Evolutionary conservation across 2,888 invertebrate species (phyloP).

Genomic region (Noctua janthina): DNA sequence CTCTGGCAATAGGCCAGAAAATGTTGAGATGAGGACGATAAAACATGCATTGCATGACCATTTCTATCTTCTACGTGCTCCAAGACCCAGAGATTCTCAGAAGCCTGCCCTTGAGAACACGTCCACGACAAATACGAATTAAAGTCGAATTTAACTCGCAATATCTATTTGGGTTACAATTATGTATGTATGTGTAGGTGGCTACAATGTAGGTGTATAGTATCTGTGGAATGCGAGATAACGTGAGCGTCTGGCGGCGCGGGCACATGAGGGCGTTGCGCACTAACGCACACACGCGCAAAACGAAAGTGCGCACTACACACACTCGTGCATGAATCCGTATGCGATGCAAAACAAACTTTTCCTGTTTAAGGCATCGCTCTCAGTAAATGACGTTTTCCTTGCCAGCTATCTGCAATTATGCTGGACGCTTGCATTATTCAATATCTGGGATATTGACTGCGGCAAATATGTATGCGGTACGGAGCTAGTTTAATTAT

Average conservation of each 20-base stretch:
- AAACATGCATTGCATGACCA: slow-evolving; percentile 46
- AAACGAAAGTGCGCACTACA: slow-evolving; percentile 68
- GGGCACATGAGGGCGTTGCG: slow-evolving; percentile 70
- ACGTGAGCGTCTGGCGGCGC: slow-evolving; percentile 73
- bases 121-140: slow-evolving; percentile 46
- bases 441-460: slow-evolving; percentile 50
- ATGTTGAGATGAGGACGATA: slow-evolving; percentile 34
- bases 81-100: slow-evolving; percentile 24
- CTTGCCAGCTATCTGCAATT: slow-evolving; percentile 48
- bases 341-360: slow-evolving; percentile 69
- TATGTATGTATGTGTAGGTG: slow-evolving; percentile 68
- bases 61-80: slow-evolving; percentile 41
- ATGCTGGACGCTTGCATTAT: slow-evolving; percentile 52
- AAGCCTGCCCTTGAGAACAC: slow-evolving; percentile 56
- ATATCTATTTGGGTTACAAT: slow-evolving; percentile 70
- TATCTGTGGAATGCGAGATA: slow-evolving; percentile 72
- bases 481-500: slow-evolving; percentile 3
- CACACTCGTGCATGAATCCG: slow-evolving; percentile 53
- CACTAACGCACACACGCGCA: slow-evolving; percentile 68
- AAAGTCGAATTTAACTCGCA: slow-evolving; percentile 50
- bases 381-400: slow-evolving; percentile 61
- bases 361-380: slow-evolving; percentile 69
- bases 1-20: slow-evolving; percentile 39
- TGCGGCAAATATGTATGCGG: slow-evolving; percentile 34
- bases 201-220: slow-evolving; percentile 71